A percentile compares a stretch with the other conserved stretches of the same genome.
Conservation (phyloP, 2,888 invertebrate genomes). For the Thysanoteuthis rhombus region DNA sequence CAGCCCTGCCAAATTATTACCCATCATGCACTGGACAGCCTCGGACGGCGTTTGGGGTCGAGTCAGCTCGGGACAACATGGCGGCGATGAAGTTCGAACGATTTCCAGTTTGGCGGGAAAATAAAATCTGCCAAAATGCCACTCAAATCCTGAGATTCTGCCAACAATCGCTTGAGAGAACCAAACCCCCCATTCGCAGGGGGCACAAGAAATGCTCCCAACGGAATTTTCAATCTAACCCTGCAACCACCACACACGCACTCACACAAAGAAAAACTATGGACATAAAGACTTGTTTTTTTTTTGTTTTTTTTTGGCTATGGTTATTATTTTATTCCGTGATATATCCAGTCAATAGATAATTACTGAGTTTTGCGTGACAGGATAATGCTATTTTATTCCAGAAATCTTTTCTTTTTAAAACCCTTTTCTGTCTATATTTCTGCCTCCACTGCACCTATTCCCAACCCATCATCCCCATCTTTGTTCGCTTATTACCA, state of each 20-base stretch:
- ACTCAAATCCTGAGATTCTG: not conserved
- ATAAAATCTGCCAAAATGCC: not conserved
- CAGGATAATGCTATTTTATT: not conserved
- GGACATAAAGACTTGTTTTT: not conserved
- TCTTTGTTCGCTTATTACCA: too few species aligned
- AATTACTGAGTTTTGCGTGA: not conserved
- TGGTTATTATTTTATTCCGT: not conserved
- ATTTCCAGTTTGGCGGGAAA: not conserved
- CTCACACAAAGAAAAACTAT: not conserved
- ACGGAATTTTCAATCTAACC: not conserved
- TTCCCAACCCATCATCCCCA: too few species aligned
- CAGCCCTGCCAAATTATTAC: not conserved
- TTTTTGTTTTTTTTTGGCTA: not conserved
- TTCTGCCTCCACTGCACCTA: too few species aligned
- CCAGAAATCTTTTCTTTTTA: not conserved
- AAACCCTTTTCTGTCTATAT: not conserved
- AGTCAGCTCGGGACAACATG: not conserved
- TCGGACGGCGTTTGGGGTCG: not conserved
- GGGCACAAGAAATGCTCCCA: not conserved
- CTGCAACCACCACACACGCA: not conserved
- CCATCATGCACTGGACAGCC: not conserved
- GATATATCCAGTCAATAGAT: not conserved
- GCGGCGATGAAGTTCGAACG: not conserved
- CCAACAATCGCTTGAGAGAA: not conserved
- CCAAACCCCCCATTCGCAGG: not conserved